These are phyloP conservation scores for Abramis brama DNA, from an alignment of 2,113 vertebrate genomes.

Conservation along the genomic window DNA sequence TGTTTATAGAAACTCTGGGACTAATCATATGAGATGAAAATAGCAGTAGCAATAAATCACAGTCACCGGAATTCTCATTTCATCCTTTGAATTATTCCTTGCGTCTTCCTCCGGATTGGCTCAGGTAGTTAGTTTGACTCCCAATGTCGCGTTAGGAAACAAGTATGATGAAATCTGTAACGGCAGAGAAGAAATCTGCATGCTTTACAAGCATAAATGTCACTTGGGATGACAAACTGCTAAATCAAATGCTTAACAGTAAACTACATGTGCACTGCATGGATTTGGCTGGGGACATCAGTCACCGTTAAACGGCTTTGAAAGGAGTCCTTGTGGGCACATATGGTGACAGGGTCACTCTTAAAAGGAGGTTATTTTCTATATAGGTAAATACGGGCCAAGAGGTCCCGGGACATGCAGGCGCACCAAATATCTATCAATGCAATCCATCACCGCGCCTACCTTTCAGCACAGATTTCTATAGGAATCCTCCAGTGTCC, in stretches of 20 bases:
- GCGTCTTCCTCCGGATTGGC: not conserved
- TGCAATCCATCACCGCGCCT: constrained; percentile 33
- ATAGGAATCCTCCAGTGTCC: constrained; percentile 12
- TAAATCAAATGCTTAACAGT: constrained; percentile 22
- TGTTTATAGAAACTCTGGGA: constrained; percentile 12
- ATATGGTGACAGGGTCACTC: constrained; percentile 22
- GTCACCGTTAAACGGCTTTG: constrained; percentile 59
- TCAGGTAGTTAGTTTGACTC: not conserved
- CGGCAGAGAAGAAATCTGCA: not conserved
- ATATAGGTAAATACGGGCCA: constrained; percentile 5
- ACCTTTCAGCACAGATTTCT: constrained; percentile 13
- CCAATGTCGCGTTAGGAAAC: not conserved
- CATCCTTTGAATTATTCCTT: not conserved
- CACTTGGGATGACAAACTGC: constrained; percentile 13
- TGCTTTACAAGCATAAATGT: not conserved
- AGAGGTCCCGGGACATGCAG: not conserved
- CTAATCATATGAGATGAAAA: constrained; percentile 6
- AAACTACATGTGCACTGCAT: not conserved
- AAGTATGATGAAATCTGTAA: not conserved
- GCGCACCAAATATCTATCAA: not conserved
- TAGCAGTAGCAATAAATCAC: constrained; percentile 2
- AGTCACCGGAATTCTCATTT: constrained; percentile 5
- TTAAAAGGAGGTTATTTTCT: not conserved
- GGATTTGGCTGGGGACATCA: not conserved
- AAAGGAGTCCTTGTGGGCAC: constrained; percentile 59